Conservation (phyloP, 1,140 invertebrate species). For the Platyura marginata region DNA sequence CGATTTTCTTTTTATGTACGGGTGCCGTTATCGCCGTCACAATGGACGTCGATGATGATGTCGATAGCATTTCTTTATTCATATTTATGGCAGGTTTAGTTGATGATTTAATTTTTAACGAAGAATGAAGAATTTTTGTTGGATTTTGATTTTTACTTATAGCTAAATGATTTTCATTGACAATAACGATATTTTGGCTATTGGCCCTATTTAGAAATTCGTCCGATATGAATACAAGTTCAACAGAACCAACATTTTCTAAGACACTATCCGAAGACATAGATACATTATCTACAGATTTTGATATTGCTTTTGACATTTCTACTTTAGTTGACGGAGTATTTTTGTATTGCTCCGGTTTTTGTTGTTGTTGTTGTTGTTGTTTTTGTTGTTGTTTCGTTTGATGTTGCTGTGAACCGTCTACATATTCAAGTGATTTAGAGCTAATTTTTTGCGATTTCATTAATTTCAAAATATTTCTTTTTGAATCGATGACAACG, state of each 20-base stretch:
- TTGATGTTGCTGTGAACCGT: background rate
- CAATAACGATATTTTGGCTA: slow-evolving; percentile 3
- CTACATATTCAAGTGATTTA: no score
- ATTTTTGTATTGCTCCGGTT: background rate
- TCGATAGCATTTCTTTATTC: no score
- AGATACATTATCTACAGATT: slow-evolving; percentile 3
- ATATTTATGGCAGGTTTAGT: no score
- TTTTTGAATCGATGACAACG: background rate
- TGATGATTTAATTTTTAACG: no score
- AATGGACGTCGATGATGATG: no score
- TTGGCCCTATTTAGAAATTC: slow-evolving; percentile 4
- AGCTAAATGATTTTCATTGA: no score
- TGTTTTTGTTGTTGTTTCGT: background rate
- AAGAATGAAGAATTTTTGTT: no score
- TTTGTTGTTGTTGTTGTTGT: background rate
- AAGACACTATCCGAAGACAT: background rate
- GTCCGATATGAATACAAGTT: slow-evolving; percentile 6
- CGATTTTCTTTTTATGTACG: background rate
- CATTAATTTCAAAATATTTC: slow-evolving; percentile 1
- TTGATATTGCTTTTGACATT: slow-evolving; percentile 1
- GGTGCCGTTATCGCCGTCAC: background rate
- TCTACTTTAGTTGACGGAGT: background rate
- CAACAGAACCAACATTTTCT: slow-evolving; percentile 3
- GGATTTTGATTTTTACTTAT: no score
- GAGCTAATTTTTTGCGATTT: background rate